Base-by-base conservation (phyloP, 2,797 vertebrate species). In the Platyrinchus mystaceus region DNA sequence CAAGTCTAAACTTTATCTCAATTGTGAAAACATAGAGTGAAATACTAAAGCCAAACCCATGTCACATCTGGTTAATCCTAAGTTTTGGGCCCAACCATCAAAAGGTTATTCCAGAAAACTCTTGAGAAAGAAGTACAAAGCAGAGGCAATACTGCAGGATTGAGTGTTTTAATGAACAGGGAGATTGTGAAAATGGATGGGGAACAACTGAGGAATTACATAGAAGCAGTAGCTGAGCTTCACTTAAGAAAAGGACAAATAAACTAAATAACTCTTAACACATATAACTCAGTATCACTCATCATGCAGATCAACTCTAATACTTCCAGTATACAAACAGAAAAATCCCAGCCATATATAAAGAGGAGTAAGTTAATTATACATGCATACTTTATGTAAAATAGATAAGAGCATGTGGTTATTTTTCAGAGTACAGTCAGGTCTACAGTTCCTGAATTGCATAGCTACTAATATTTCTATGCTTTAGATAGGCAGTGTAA, bases 201-300 rank as follows among this genome's bases (percentile, higher is more conserved):
- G 21, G 18, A 94, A 49, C 7, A 85, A 62, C 23, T 24, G 12
- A 85, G 21, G 23, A 87, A 66, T 64, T 76, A 36, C 24, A 84
- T 18, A 52, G 0, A 7, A 80, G 52, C 85, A 50, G n/a, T 12
- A 87, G 26, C 24, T 71, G 59, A 84, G 34, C 39, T 75, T 68
- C 30, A 15, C 36, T 66, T 71, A 39, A 80, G 56, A 22, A 66
- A 12, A 47, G 64, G 32, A 14, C 14, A 59, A 27, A 23, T 26
- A n/a, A n/a, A n/a, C n/a, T 27, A 30, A 37, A 5, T 66, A 68
- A 49, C 44, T 67, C 62, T 26, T 58, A 60, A 53, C 12, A 34
- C 0, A 0, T 20, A 8, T 12, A 47, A 43, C 4, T 5, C 16
- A 7, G 7, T 13, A 43, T 30, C 7, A 4, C 27, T 28, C 4